Evolutionary conservation across 2,888 invertebrate genomes (phyloP).

Genomic region (Apodemia zela): DNA sequence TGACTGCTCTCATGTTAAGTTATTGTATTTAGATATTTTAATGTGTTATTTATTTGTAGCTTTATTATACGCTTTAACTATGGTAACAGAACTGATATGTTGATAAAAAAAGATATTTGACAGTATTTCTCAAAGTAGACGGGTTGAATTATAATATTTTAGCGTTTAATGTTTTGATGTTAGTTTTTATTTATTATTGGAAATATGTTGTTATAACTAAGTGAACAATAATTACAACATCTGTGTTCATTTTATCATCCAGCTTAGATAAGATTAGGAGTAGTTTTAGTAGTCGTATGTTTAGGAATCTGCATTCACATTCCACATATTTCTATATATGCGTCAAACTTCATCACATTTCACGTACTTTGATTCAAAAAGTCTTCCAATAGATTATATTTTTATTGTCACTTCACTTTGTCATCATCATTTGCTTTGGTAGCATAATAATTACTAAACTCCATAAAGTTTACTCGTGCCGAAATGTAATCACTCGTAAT

Average conservation of each 20-base stretch:
- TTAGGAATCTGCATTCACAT: conserved; percentile 44
- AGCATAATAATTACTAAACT: background rate
- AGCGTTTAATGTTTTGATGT: conserved; percentile 46
- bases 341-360: conserved; percentile 36
- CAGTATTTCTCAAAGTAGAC: conserved; percentile 62
- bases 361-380: conserved; percentile 55
- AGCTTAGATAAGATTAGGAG: conserved; percentile 37
- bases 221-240: conserved; percentile 35
- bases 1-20: conserved; percentile 76
- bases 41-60: conserved; percentile 80
- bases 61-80: conserved; percentile 72
- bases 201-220: conserved; percentile 31
- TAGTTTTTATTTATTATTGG: conserved; percentile 27
- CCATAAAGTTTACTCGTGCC: conserved; percentile 17
- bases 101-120: conserved; percentile 39
- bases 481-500: background rate
- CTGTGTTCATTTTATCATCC: conserved; percentile 54
- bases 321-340: conserved; percentile 41
- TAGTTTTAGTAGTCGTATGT: conserved; percentile 35
- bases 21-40: conserved; percentile 79
- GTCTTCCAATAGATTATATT: conserved; percentile 77
- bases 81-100: conserved; percentile 52
- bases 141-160: conserved; percentile 61
- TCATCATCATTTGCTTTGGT: conserved; percentile 8
- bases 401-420: conserved; percentile 24